A percentile compares a stretch with the other conserved stretches of the same genome.
phyloP scores from a whole-genome alignment of 2,888 invertebrate species.

The Netelia fuscicornis region DNA sequence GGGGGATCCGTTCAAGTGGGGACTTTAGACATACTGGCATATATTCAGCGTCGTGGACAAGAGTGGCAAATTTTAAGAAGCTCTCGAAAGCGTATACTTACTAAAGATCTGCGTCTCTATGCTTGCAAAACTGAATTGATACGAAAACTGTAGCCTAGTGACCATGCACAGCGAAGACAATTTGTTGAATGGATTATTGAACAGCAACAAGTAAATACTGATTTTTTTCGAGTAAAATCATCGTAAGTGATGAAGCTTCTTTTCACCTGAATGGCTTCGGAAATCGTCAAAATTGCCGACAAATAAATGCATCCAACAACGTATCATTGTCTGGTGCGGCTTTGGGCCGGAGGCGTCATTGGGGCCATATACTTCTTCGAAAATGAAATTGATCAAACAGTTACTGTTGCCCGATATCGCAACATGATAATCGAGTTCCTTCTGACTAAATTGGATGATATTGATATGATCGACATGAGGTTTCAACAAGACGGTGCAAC shows the following conservation, averaged over 20 bases:
- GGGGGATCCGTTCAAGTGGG: too few species aligned
- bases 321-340: too few species aligned
- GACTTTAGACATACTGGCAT: too few species aligned
- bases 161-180: slow-evolving; percentile 70
- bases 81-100: slow-evolving; percentile 67
- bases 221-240: slow-evolving; percentile 70
- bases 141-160: slow-evolving; percentile 73
- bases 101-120: slow-evolving; percentile 72
- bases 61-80: slow-evolving; percentile 66
- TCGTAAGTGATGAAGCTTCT: slow-evolving; percentile 72
- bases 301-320: too few species aligned
- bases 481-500: slow-evolving; percentile 40
- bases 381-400: too few species aligned
- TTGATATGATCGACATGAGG: not conserved
- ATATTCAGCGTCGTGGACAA: slow-evolving; percentile 66
- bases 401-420: slow-evolving; percentile 44
- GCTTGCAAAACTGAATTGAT: slow-evolving; percentile 74
- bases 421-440: not conserved
- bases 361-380: too few species aligned
- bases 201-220: slow-evolving; percentile 66
- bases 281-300: slow-evolving; percentile 45
- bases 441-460: not conserved
- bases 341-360: too few species aligned
- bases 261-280: slow-evolving; percentile 73
- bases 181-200: slow-evolving; percentile 71